phyloP scores from a whole-genome alignment of 2,113 vertebrate species.

The Caretta caretta region DNA sequence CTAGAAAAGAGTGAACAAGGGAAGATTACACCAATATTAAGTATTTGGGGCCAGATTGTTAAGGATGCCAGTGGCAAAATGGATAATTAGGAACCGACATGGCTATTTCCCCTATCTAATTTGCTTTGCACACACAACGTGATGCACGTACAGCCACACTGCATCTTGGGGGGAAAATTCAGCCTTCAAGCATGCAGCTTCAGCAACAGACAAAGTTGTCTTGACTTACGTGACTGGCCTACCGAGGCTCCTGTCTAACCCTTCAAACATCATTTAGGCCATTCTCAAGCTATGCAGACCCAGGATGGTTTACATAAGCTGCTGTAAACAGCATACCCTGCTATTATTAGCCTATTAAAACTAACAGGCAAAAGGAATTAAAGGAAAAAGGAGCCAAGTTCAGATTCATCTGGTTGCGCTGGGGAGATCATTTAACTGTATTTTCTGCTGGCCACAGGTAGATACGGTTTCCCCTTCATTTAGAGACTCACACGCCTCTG shows the following conservation, averaged over 20 bases:
- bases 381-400: slow-evolving; percentile 17
- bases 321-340: neutral
- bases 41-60: neutral
- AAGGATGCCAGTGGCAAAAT: rapidly evolving
- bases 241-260: neutral
- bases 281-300: neutral
- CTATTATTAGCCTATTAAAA: slow-evolving; percentile 64
- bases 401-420: neutral
- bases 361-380: slow-evolving; percentile 45
- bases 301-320: slow-evolving; percentile 8
- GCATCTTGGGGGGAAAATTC: neutral
- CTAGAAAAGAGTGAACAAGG: neutral
- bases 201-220: rapidly evolving
- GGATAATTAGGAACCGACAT: neutral
- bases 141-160: neutral
- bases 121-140: rapidly evolving
- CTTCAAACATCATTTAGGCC: neutral
- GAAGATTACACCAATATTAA: neutral
- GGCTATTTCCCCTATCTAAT: rapidly evolving
- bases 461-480: neutral
- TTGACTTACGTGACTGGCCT: neutral
- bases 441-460: neutral
- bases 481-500: neutral
- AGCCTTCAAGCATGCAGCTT: rapidly evolving
- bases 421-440: neutral